Evolutionary conservation across 2,888 invertebrate genomes (phyloP), one percentile per base, ranked within the genome.

Genomic region (Cancer borealis): DNA sequence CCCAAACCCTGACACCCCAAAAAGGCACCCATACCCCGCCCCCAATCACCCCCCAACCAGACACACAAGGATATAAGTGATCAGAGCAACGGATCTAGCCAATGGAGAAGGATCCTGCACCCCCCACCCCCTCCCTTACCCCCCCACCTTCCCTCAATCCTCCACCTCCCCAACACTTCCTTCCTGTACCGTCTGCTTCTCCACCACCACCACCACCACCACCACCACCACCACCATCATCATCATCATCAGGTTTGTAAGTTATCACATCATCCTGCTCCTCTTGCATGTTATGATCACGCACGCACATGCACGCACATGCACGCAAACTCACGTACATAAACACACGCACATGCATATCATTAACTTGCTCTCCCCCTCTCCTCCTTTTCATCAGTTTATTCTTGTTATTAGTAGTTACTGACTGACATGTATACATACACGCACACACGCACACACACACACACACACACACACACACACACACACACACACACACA

Each of bases 381-480:
- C 10, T 54, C 54, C 54, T 54, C 14, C 54, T 14, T 17, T 54
- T 54, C 54, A 17, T 54, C 54, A 12, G 12, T 54, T 54, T 17
- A 54, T 54, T 54, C 54, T 17, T 17, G 54, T 54, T 54, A 54
- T 54, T 54, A 54, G 54, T 54, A 54, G 54, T 54, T 54, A 17
- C 54, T 54, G 54, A 54, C 6, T 8, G 10, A 84, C 84, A 84
- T n/a, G n/a, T n/a, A 84, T n/a, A 84, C 84, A 84, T 26, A 84
- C 84, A 84, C 84, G n/a, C 84, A n/a, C 84, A 84, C 84, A 84
- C 84, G 26, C 84, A 84, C 84, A 84, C 84, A 84, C 84, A 84
- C 84, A n/a, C 84, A n/a, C 84, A n/a, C 84, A 45, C 45, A 45
- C 45, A 30, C 45, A 89, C 89, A 89, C n/a, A 89, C 89, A 89